Evolutionary conservation across 2,888 invertebrate genomes (phyloP), one percentile per base, ranked within the genome.

Genomic region (Melieria crassipennis): DNA sequence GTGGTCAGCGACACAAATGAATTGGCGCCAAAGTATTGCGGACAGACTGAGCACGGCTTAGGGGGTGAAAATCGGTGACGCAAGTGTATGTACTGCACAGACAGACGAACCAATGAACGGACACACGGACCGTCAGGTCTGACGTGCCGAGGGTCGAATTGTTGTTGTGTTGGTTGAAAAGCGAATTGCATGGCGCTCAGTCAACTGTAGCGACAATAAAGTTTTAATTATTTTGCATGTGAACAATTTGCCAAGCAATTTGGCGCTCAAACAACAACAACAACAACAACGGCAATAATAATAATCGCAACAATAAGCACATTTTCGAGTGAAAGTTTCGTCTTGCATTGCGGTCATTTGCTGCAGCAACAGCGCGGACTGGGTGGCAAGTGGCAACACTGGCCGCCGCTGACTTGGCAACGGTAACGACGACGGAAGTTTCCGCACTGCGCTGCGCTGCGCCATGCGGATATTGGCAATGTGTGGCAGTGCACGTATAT

Each of bases 151-250:
- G 48, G 58, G 9, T 47, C 11, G 13, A n/a, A n/a, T 52, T 11
- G 13, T 52, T 13, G 13, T 5, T 13, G 13, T n/a, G 5, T 2
- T 30, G 3, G 30, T 2, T 30, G 2, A 30, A 30, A 30, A 30
- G 30, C 30, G 30, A 30, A 30, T 30, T 30, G 30, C 30, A 30
- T 30, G 30, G 9, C 58, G 58, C 47, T 58, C 66, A 66, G 66
- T 66, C 66, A 66, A 58, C 48, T n/a, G 48, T 48, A 48, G 50
- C 66, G 48, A 7, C 58, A 70, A 64, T 62, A 70, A 63, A 73
- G 60, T 73, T 73, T 71, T 74, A 71, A 71, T 71, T 74, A 74
- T 71, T 71, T 71, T 71, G 69, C 63, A 71, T 74, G 64, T 52
- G 69, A 69, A 67, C 69, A 71, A 75, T 73, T 68, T 70, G 66